phyloP scores from a whole-genome alignment of 1,140 invertebrate genomes.

The Panulirus ornatus region DNA sequence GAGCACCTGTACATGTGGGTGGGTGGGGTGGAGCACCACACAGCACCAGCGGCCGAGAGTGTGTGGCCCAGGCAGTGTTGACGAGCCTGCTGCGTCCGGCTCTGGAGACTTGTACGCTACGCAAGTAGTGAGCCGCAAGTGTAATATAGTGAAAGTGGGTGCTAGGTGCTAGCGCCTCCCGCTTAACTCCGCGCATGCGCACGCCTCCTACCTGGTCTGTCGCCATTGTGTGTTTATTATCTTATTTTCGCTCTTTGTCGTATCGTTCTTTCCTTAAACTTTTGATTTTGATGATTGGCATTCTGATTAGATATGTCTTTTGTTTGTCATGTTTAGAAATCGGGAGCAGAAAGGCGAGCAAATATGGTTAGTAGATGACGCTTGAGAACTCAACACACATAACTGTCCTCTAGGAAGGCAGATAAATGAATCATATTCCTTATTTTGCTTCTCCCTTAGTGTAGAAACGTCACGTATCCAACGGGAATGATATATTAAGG shows the following conservation, averaged over 20 bases:
- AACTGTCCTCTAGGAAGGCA: slow-evolving; percentile 67
- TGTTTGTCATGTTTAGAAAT: not conserved
- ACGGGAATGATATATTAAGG: no score
- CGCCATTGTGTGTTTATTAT: slow-evolving; percentile 26
- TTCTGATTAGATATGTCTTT: not conserved
- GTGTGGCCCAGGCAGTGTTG: slow-evolving; percentile 28
- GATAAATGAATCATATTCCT: slow-evolving; percentile 39
- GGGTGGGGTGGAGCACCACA: not conserved
- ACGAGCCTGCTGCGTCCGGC: slow-evolving; percentile 36
- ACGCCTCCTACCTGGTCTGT: not conserved
- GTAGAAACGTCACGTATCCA: no score
- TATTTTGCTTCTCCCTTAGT: not conserved
- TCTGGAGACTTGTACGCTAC: slow-evolving; percentile 62
- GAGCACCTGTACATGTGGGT: slow-evolving; percentile 4
- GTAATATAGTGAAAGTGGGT: slow-evolving; percentile 58
- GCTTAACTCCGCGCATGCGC: slow-evolving; percentile 56
- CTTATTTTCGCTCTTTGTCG: not conserved
- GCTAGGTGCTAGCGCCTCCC: slow-evolving; percentile 29
- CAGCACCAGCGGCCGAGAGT: slow-evolving; percentile 33
- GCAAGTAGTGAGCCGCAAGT: slow-evolving; percentile 62
- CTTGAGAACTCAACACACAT: slow-evolving; percentile 42
- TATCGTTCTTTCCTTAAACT: no score
- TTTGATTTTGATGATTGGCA: not conserved
- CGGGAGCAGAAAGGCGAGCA: not conserved
- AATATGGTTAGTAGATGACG: not conserved